Conservation (phyloP, 2,888 invertebrate species). For the Polydrusus cervinus region DNA sequence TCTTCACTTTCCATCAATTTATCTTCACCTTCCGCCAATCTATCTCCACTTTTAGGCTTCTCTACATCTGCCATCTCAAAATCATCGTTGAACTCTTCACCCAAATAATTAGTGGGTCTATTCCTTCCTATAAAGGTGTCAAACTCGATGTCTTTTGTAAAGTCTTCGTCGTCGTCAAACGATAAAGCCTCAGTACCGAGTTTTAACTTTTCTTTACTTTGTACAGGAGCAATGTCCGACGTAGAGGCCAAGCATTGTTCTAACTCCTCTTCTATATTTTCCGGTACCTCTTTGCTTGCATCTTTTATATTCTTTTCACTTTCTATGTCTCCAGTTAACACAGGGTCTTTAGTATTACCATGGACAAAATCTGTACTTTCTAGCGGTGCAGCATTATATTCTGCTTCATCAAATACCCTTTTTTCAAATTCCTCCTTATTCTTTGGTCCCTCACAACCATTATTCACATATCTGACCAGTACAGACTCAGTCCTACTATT, state of each 20-base stretch:
- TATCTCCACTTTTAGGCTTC: not conserved
- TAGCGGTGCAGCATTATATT: not conserved
- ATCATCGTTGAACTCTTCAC: conserved; percentile 19
- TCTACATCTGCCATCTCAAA: conserved; percentile 16
- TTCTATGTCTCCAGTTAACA: not conserved
- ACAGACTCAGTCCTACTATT: not conserved
- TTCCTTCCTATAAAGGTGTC: conserved; percentile 12
- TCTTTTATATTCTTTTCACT: not conserved
- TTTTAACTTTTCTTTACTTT: conserved; percentile 5
- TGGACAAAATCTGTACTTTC: not conserved
- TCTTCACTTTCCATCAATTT: not conserved
- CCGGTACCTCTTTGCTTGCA: not conserved
- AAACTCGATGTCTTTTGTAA: conserved; percentile 44
- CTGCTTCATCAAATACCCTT: too few relatives aligned
- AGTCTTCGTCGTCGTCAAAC: conserved; percentile 37
- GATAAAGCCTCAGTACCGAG: not conserved
- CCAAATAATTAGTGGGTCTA: conserved; percentile 35
- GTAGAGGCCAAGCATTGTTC: conserved; percentile 43
- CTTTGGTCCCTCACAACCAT: not conserved
- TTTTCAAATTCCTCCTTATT: not conserved
- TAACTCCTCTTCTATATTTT: conserved; percentile 27
- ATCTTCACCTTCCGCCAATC: not conserved
- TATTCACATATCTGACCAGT: too few relatives aligned
- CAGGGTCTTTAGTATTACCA: not conserved
- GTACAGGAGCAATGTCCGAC: conserved; percentile 8